Base-by-base conservation (phyloP, 2,888 invertebrate species). In the Congeria kusceri region DNA sequence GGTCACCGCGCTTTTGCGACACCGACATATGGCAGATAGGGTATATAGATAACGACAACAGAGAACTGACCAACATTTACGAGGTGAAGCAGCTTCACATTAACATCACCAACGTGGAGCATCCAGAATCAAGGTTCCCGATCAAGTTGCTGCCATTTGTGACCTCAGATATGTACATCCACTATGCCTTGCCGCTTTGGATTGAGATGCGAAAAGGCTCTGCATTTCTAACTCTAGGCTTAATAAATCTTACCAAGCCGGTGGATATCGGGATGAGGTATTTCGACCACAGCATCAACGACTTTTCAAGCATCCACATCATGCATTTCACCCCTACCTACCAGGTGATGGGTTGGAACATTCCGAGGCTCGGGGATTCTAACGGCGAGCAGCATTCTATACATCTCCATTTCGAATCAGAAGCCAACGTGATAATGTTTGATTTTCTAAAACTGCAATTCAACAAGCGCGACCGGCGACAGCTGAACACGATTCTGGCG, bases 291-390 rank as follows among this genome's bases (percentile, higher is more conserved):
- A 53, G 28, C 3, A 63, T 25, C 4, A 59, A 44, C n/a, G 27
- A 39, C 1, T 78, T 79, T 27, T 73, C 79, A 18, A 57, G 67
- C 0, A 64, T 58, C 13, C 72, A 77, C n/a, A 61, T 62, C 28
- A 18, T 79, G 2, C 70, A 70, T 29, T 83, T 79, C 63, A 79
- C 79, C 0, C 64, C 69, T 11, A 62, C 57, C 5, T 77, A 73
- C 28, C 69, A 79, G 39, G 71, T 79, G 3, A 77, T 79, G 71
- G 83, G 83, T 9, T 83, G 83, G 83, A 77, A 79, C 56, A 66
- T 83, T 23, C 74, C 73, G 28, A 29, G 56, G 18, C 27, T 80
- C 9, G 61, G 73, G 0, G 65, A 59, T 25, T 32, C 62, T 1
- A 28, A 29, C n/a, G 13, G 32, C 25, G 53, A 25, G 15, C 28